phyloP scores from a whole-genome alignment of 2,113 vertebrate species.

The Phrynosoma blainvillii region DNA sequence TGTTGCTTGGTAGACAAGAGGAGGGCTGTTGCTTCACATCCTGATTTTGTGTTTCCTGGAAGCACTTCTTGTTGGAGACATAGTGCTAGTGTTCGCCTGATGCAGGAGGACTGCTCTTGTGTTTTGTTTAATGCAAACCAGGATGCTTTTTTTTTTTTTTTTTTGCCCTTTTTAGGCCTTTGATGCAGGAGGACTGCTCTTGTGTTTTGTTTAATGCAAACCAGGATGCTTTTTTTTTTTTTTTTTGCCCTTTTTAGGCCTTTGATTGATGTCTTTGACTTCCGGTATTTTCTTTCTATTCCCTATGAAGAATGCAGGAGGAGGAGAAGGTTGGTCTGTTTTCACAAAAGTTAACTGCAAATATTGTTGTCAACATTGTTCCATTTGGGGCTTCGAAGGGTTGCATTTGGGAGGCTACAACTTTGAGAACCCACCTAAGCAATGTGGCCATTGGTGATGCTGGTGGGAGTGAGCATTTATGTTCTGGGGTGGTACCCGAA shows the following conservation, averaged over 20 bases:
- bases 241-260: slow-evolving; percentile 75
- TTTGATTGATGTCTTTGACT: slow-evolving; percentile 88
- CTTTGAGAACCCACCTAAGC: too few relatives aligned
- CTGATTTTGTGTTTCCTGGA: background rate
- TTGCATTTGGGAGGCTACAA: too few relatives aligned
- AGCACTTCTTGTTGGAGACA: background rate
- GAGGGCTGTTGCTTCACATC: background rate
- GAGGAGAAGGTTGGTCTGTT: slow-evolving; percentile 86
- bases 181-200: slow-evolving; percentile 69
- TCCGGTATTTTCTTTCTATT: slow-evolving; percentile 91
- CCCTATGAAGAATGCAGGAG: slow-evolving; percentile 95
- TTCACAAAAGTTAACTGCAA: background rate
- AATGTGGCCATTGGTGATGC: too few relatives aligned
- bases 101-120: background rate
- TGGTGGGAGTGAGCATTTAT: too few relatives aligned
- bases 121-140: background rate
- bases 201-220: background rate
- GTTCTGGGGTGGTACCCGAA: too few relatives aligned
- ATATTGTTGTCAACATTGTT: background rate
- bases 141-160: too few relatives aligned
- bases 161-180: slow-evolving; percentile 76
- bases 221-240: fast-evolving
- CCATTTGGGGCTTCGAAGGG: background rate
- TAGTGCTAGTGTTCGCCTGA: background rate
- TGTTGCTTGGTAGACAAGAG: background rate